Evolutionary conservation across 2,888 invertebrate genomes (phyloP).

Genomic region (Selenia dentaria): DNA sequence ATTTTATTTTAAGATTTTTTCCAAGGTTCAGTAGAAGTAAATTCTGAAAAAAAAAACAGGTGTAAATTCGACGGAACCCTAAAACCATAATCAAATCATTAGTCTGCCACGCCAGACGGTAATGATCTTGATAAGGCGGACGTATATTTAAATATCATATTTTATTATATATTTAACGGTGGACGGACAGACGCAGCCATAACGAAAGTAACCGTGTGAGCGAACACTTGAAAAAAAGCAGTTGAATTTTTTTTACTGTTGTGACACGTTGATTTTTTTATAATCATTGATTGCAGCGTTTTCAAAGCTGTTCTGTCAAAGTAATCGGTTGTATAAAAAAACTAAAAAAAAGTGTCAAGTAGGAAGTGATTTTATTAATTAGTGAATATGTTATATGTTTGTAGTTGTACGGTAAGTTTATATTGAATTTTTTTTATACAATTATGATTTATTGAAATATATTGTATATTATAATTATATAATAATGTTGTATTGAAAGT

Average conservation of each 20-base stretch:
- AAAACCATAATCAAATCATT: constrained; percentile 52
- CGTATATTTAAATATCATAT: constrained; percentile 18
- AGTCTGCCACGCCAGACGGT: constrained; percentile 47
- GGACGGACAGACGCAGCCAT: constrained; percentile 1
- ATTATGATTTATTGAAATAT: no score
- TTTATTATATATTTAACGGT: constrained; percentile 19
- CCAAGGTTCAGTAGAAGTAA: no score
- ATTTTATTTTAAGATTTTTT: no score
- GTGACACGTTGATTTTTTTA: no score
- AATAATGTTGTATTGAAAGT: no score
- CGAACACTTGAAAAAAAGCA: background rate
- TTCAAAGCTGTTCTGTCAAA: no score
- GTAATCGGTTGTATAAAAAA: no score
- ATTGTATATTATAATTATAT: no score
- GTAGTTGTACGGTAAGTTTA: constrained; percentile 24
- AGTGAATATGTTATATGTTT: constrained; percentile 26
- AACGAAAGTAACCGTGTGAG: constrained; percentile 1
- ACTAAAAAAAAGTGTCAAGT: background rate
- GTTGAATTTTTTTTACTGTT: no score
- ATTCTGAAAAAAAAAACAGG: no score
- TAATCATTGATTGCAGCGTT: no score
- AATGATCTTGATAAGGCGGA: constrained; percentile 38
- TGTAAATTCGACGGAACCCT: constrained; percentile 28
- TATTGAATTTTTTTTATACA: no score
- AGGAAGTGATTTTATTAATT: constrained; percentile 14